Base-by-base conservation (phyloP, 2,113 vertebrate genomes). In the Dromas ardeola region DNA sequence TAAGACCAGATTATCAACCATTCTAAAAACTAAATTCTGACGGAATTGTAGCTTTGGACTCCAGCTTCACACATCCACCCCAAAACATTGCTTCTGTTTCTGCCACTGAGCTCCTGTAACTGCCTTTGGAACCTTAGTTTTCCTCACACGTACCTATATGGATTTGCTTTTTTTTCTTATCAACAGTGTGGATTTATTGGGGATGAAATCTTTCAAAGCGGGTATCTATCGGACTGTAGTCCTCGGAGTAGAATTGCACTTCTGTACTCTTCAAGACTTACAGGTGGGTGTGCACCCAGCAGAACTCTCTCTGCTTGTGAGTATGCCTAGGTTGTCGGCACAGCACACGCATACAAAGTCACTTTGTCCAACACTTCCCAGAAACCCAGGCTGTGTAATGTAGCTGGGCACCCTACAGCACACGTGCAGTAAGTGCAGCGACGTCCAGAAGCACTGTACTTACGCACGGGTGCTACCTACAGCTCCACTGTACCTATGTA, bases 61-160 rank as follows among this genome's bases (percentile, higher is more conserved):
- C 22, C 6, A 67, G 47, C 66, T 72, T 82, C 52, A 59, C 88
- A 72, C 30, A 84, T 5, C 50, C 19, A 49, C 10, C 29, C 15
- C 30, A 36, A 65, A 72, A 27, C 3, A 3, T 0, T 62, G 22
- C 58, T 87, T 91, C 74, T 66, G 14, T n/a, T 93, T 83, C 36
- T 87, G 42, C 32, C 55, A 38, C 27, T 34, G 27, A 8, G 45
- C 9, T 88, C 29, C 45, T 62, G 43, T 30, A 59, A 19, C 42
- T 9, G 22, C 42, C 42, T 40, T 69, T 22, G 50, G 53, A 72
- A 23, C 17, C 5, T 63, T 4, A 14, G 47, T 27, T 67, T 76
- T 65, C 29, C 58, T 77, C 62, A 30, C 36, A 13, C 0, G 0
- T 7, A 29, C 17, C 65, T 27, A 15, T 1, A 53, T 0, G 2